phyloP scores from a whole-genome alignment of 2,888 invertebrate species.

The Nomada flava region DNA sequence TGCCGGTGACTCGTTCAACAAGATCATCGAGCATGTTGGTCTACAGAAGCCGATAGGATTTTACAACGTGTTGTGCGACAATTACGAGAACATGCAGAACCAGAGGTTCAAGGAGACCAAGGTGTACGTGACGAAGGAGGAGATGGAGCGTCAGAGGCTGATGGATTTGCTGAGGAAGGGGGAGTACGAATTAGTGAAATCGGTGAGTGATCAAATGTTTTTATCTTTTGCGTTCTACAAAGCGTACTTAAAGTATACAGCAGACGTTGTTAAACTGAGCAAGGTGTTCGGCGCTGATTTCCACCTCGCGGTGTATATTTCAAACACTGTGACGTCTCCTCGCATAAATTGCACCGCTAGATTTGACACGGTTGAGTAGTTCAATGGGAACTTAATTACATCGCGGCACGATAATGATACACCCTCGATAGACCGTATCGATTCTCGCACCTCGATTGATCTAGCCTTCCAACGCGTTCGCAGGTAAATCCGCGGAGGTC shows the following conservation, averaged over 20 bases:
- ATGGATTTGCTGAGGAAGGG: conserved; percentile 76
- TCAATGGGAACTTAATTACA: conserved; percentile 7
- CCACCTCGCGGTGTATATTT: too few relatives aligned
- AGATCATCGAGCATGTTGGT: conserved; percentile 58
- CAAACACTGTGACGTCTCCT: not conserved
- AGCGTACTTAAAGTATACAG: not conserved
- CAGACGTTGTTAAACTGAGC: not conserved
- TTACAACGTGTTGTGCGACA: conserved; percentile 76
- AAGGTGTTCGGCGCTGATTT: not conserved
- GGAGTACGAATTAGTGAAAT: conserved; percentile 75
- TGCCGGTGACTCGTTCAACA: conserved; percentile 35
- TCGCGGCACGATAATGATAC: conserved; percentile 1
- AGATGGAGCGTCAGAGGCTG: conserved; percentile 77
- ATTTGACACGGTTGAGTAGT: conserved; percentile 13
- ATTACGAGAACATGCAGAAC: conserved; percentile 73
- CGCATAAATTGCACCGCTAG: not conserved
- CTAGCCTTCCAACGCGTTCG: not conserved
- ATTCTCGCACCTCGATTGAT: conserved; percentile 18
- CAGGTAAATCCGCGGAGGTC: not conserved
- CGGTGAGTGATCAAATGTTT: conserved; percentile 71
- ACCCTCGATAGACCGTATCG: conserved; percentile 3
- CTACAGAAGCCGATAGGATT: conserved; percentile 72
- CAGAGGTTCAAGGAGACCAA: conserved; percentile 67
- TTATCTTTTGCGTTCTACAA: not conserved
- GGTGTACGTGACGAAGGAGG: conserved; percentile 78